Base-by-base conservation (phyloP, 2,888 invertebrate species). In the Apotomis betuletana region DNA sequence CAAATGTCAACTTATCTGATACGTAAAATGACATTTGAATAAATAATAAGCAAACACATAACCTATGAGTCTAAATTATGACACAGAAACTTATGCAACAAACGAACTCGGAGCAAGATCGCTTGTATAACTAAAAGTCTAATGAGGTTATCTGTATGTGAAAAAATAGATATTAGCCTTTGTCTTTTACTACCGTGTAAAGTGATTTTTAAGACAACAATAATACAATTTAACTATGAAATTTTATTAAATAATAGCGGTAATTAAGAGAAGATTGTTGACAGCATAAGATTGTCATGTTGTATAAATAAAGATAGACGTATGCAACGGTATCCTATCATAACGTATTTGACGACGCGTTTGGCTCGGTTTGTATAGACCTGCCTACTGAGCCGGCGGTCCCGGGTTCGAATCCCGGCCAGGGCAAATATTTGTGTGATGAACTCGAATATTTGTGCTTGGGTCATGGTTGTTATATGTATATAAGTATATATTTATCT, bases 61-160 rank as follows among this genome's bases (percentile, higher is more conserved):
- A 81, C 67, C 76, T 75, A 70, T 71, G 74, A 74, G 75, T 75
- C 76, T 64, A 80, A 82, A 75, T 76, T 74, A 77, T 79, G 83
- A 81, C 85, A 86, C 83, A 87, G 82, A 85, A 85, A 84, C 76
- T 91, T 90, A 87, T 83, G 85, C 81, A 90, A 90, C 80, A 71
- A 60, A 74, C 79, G 75, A 78, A 78, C 80, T 77, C 77, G 79
- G 76, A 83, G 83, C 80, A 82, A 85, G 81, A 84, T 83, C 80
- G 80, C 86, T 85, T 84, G 83, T 84, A 81, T 82, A 85, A 86
- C 81, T 76, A 75, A 81, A 80, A 75, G 73, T 76, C 73, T 78
- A 79, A 80, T 74, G 77, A 75, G 79, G 80, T 77, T 79, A 77
- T 75, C 70, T 73, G 70, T 75, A 74, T 78, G 77, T 77, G 77